Evolutionary conservation across 2,797 vertebrate genomes (phyloP).

Genomic region (Gymnodraco acuticeps): DNA sequence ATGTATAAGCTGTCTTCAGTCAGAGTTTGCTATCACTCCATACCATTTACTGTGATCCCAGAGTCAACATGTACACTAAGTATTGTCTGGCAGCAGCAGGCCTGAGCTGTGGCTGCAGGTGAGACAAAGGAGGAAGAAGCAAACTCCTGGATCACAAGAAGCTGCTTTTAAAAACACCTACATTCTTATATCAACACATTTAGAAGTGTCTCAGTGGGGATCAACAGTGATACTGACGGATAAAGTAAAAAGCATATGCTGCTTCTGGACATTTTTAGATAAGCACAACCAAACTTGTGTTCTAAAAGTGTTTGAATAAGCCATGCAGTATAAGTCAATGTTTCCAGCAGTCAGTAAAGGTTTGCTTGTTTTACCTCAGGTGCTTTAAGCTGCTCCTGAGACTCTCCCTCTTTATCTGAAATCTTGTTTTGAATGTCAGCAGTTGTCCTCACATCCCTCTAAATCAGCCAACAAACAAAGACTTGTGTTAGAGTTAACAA

Average conservation of each 20-base stretch:
- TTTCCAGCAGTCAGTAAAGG: not conserved
- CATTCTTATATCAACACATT: constrained; percentile 40
- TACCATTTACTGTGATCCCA: constrained; percentile 35
- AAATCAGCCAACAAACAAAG: constrained; percentile 32
- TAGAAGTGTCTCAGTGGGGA: constrained; percentile 9
- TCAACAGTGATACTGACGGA: constrained; percentile 7
- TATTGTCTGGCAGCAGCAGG: constrained; percentile 13
- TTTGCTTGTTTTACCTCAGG: constrained; percentile 62
- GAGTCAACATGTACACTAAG: constrained; percentile 61
- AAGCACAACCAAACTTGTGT: not conserved
- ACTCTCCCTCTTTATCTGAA: constrained; percentile 76
- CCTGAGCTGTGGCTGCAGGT: constrained; percentile 46
- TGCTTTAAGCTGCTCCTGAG: constrained; percentile 77
- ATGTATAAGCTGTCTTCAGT: constrained; percentile 2
- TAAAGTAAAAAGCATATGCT: not conserved
- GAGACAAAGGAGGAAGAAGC: constrained; percentile 22
- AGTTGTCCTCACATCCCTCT: constrained; percentile 52
- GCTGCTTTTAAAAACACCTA: constrained; percentile 2
- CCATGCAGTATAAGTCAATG: not conserved
- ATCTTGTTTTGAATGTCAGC: constrained; percentile 83
- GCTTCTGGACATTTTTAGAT: constrained; percentile 10
- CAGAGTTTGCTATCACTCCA: constrained; percentile 15
- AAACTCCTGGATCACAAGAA: constrained; percentile 16
- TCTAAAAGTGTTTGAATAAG: constrained; percentile 2
- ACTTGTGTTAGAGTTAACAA: not conserved